Base-by-base conservation (phyloP, 1,140 invertebrate species). In the Drosophila bipectinata region DNA sequence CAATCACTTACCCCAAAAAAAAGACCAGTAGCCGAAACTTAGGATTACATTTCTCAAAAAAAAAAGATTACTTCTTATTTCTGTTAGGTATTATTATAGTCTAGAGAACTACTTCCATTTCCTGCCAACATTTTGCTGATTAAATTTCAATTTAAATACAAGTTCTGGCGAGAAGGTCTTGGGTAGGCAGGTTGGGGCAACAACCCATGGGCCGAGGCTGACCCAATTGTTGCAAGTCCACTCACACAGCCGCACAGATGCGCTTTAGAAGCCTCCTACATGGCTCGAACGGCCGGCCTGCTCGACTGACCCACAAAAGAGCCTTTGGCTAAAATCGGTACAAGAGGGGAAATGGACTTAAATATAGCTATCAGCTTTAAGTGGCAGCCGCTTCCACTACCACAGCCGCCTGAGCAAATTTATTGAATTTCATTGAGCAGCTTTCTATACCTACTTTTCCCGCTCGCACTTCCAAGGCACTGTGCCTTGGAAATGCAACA, bases 341-440 rank as follows among this genome's bases (percentile, higher is more conserved):
- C 41, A 34, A 8, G 69, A 24, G 41, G 51, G 59, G 18, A 64
- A 63, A 69, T 72, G 59, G 78, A 88, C 82, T 88, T 87, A 87
- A 87, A 87, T 87, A 87, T 88, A 87, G 82, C 79, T 87, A 87
- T 87, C 83, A 87, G 67, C 62, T 79, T 83, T 87, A 87, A 87
- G 82, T 88, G 82, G 83, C 75, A 82, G 82, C 83, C 83, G 77
- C 66, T 56, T 45, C 39, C 39, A 9, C 32, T 34, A 8, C 32
- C 8, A 9, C 32, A 1, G 39, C 52, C 58, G 77, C 62, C 58
- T 71, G 59, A 47, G 71, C 58, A 79, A 87, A 87, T 87, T 87
- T 87, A 87, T 87, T 87, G 83, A 87, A 88, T 83, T 72, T 79
- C 82, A 87, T 87, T 83, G 58, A 83, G 78, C 83, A 88, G 83